Evolutionary conservation across 2,113 vertebrate species (phyloP).

Genomic region (Edolisoma coerulescens): DNA sequence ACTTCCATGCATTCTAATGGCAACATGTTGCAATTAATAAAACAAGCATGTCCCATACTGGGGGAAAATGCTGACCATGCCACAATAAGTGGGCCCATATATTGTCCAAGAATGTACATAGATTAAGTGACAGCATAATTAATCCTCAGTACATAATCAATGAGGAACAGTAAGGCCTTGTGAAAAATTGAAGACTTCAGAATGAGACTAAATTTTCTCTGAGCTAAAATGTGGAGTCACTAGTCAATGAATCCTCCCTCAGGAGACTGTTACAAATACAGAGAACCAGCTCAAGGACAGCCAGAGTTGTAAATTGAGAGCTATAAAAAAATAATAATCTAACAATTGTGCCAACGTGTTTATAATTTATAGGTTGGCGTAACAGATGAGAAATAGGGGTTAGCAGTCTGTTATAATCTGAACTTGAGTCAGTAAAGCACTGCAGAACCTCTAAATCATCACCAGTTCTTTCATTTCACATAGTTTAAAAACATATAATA

Average conservation of each 20-base stretch:
- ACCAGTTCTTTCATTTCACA: conserved; percentile 51
- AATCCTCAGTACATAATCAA: conserved; percentile 70
- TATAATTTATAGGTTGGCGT: conserved; percentile 68
- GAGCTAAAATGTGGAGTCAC: conserved; percentile 40
- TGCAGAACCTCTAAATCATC: conserved; percentile 66
- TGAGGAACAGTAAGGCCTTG: conserved; percentile 54
- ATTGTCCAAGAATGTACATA: conserved; percentile 57
- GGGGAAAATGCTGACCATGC: neutral
- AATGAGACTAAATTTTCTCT: conserved; percentile 56
- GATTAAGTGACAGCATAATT: conserved; percentile 68
- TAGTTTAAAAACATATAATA: conserved; percentile 66
- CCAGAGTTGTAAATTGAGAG: conserved; percentile 62
- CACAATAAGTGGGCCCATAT: conserved; percentile 41
- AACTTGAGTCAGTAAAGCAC: conserved; percentile 60
- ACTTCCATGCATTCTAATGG: neutral
- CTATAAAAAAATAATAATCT: conserved; percentile 72
- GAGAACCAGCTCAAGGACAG: conserved; percentile 66
- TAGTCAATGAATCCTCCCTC: conserved; percentile 61
- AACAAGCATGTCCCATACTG: neutral
- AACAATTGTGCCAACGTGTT: conserved; percentile 58
- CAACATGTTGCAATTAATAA: conserved; percentile 3
- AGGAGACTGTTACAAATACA: conserved; percentile 57
- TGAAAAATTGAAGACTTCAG: conserved; percentile 52
- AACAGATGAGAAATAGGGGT: conserved; percentile 65
- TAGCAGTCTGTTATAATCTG: conserved; percentile 64